phyloP scores from a whole-genome alignment of 2,113 vertebrate genomes.

The Oncorhynchus keta region DNA sequence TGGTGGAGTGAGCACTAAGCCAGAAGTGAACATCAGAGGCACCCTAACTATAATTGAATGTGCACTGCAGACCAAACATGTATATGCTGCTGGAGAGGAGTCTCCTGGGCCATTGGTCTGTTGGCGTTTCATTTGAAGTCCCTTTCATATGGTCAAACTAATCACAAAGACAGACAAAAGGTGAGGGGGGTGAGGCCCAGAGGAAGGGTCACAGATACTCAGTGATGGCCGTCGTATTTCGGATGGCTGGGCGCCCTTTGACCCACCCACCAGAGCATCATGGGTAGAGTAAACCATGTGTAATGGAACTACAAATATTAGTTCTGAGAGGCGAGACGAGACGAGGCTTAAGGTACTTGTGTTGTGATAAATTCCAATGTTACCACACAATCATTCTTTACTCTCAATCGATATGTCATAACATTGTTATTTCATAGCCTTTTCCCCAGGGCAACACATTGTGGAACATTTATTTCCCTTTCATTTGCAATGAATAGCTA shows the following conservation, averaged over 20 bases:
- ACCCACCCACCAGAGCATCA: constrained; percentile 52
- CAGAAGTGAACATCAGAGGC: constrained; percentile 58
- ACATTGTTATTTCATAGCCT: no score
- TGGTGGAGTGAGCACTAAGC: constrained; percentile 53
- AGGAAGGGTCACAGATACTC: constrained; percentile 61
- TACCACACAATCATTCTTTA: neutral
- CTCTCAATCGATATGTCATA: no score
- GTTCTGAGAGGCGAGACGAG: constrained; percentile 29
- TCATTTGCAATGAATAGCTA: neutral
- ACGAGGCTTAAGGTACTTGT: neutral
- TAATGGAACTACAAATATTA: constrained; percentile 46
- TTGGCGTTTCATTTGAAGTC: constrained; percentile 66
- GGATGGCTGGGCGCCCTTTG: constrained; percentile 67
- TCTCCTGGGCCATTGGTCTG: constrained; percentile 42
- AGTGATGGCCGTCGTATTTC: constrained; percentile 56
- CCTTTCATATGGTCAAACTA: constrained; percentile 65
- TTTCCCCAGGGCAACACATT: no score
- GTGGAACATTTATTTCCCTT: neutral
- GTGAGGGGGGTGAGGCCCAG: constrained; percentile 45
- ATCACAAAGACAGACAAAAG: constrained; percentile 75
- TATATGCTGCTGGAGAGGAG: constrained; percentile 46
- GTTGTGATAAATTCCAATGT: no score
- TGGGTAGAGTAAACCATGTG: constrained; percentile 59
- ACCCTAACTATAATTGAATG: constrained; percentile 68
- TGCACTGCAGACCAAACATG: constrained; percentile 45